These are phyloP conservation scores for Acanthisitta chloris DNA, from an alignment of 2,113 vertebrate species.

Conservation along the genomic window DNA sequence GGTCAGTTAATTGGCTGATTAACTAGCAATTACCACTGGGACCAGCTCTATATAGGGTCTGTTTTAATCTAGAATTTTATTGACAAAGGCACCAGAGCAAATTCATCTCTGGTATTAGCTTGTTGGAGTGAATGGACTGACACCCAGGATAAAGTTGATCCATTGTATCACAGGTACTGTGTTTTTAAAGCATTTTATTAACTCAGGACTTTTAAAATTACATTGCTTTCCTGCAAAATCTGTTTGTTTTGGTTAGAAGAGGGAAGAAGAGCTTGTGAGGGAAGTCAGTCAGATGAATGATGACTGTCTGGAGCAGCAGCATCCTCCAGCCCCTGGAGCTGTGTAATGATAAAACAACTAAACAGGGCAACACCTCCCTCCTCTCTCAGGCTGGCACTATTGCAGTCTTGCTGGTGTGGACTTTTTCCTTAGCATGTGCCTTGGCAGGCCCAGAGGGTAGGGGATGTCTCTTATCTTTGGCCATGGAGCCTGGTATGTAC, in stretches of 20 bases:
- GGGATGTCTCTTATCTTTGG: not conserved
- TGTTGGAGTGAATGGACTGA: not conserved
- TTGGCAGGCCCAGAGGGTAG: not conserved
- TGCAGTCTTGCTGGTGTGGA: not conserved
- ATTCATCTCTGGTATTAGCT: slow-evolving; percentile 10
- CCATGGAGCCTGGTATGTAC: not conserved
- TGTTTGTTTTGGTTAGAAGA: not conserved
- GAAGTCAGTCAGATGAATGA: not conserved
- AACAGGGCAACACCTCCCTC: not conserved
- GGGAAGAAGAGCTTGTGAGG: not conserved
- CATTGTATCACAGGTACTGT: not conserved
- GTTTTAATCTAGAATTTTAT: slow-evolving; percentile 63
- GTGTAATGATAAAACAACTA: not conserved
- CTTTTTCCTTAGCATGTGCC: not conserved
- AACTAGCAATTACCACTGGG: slow-evolving; percentile 73
- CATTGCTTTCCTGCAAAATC: not conserved
- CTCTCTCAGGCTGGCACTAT: not conserved
- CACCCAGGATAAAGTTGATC: not conserved
- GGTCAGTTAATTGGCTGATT: slow-evolving; percentile 78
- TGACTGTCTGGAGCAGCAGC: not conserved
- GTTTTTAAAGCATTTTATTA: slow-evolving; percentile 39
- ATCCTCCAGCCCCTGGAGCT: not conserved
- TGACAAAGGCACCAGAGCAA: slow-evolving; percentile 65
- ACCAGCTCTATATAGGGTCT: slow-evolving; percentile 25
- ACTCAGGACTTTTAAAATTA: not conserved